These are phyloP conservation scores for Drosophila helvetica DNA, from an alignment of 2,888 invertebrate species.

Conservation along the genomic window DNA sequence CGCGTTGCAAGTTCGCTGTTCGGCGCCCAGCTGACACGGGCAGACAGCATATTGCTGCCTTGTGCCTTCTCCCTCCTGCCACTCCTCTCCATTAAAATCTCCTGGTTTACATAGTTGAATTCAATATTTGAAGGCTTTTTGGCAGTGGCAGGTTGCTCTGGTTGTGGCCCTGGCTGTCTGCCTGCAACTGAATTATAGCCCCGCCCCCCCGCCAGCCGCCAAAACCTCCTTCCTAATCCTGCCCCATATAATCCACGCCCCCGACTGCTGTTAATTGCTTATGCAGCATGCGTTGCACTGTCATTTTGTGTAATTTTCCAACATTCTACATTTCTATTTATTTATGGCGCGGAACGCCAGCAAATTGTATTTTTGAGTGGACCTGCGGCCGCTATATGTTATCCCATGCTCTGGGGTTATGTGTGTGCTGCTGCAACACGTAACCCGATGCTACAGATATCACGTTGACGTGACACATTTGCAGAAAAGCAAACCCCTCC, in stretches of 20 bases:
- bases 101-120: constrained; percentile 48
- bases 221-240: neutral
- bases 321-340: constrained; percentile 44
- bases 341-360: constrained; percentile 30
- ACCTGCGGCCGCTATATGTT: constrained; percentile 11
- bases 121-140: constrained; percentile 53
- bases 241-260: constrained; percentile 14
- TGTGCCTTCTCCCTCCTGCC: neutral
- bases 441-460: constrained; percentile 7
- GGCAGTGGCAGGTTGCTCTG: constrained; percentile 21
- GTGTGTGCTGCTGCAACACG: neutral
- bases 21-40: constrained; percentile 65
- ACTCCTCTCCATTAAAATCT: constrained; percentile 36
- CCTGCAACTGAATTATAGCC: constrained; percentile 45
- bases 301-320: constrained; percentile 59
- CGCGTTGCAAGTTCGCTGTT: constrained; percentile 55
- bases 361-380: constrained; percentile 21
- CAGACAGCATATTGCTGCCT: constrained; percentile 63
- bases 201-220: constrained; percentile 3
- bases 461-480: constrained; percentile 18
- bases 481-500: neutral
- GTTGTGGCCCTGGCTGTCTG: constrained; percentile 20
- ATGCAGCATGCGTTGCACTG: constrained; percentile 64
- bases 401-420: neutral
- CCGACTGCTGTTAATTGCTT: constrained; percentile 68